These are phyloP conservation scores for Enteromius anoplus DNA, from an alignment of 2,797 vertebrate genomes.

Conservation along the genomic window DNA sequence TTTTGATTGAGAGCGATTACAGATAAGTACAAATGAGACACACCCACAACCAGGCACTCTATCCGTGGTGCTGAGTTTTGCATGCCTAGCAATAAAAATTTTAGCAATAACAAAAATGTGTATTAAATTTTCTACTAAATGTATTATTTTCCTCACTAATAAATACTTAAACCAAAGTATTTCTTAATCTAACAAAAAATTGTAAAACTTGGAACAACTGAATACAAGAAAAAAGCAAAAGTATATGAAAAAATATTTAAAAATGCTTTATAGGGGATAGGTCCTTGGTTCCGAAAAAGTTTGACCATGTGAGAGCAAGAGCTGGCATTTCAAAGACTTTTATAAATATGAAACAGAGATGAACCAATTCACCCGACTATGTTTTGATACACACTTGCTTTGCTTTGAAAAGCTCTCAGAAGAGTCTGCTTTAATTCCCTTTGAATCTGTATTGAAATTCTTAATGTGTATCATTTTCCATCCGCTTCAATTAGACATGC, in stretches of 20 bases:
- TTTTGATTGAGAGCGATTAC: conserved; percentile 1
- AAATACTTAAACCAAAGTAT: neutral
- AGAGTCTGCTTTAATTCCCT: conserved; percentile 16
- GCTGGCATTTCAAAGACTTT: conserved; percentile 31
- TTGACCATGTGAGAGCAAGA: conserved; percentile 11
- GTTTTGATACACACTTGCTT: conserved; percentile 47
- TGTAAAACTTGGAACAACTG: neutral
- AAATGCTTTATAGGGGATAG: neutral
- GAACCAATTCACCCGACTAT: conserved; percentile 34
- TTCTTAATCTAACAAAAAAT: neutral
- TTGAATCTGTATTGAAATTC: conserved; percentile 37
- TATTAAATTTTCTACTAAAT: neutral
- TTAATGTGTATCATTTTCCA: conserved; percentile 36
- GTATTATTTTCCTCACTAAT: neutral
- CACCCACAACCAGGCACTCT: conserved; percentile 14
- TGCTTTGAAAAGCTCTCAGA: conserved; percentile 37
- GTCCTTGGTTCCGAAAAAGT: neutral
- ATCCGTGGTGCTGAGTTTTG: neutral
- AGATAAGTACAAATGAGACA: conserved; percentile 5
- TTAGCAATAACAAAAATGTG: too few species aligned
- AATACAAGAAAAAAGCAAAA: neutral
- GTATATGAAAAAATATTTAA: neutral
- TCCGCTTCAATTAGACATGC: conserved; percentile 8
- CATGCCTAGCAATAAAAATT: neutral
- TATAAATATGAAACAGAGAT: conserved; percentile 24